Conservation (phyloP, 2,888 invertebrate species). For the Nephrotoma appendiculata region DNA sequence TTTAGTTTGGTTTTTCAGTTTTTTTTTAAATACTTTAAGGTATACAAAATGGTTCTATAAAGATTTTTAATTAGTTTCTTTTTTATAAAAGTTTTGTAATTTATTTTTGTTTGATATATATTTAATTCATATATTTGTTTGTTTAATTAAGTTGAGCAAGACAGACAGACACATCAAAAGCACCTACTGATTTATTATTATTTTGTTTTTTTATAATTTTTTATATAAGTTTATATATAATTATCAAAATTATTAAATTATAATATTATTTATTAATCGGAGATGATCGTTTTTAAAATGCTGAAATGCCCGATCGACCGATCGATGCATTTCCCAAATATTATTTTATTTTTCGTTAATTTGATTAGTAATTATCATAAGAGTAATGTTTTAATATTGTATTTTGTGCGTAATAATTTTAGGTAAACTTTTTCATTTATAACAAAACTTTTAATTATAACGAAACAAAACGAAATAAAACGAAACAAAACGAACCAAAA, state of each 20-base stretch:
- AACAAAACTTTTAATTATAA: background rate
- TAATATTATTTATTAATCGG: background rate
- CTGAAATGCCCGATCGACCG: background rate
- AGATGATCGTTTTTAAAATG: background rate
- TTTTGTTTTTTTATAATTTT: background rate
- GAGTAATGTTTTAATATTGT: background rate
- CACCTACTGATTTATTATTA: constrained; percentile 4
- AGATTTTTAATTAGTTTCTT: background rate
- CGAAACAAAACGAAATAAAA: background rate
- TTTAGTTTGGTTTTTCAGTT: background rate
- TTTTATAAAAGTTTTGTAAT: background rate
- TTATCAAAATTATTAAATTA: background rate
- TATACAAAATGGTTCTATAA: background rate
- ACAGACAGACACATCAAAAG: constrained; percentile 4
- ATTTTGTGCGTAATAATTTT: background rate
- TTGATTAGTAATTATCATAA: background rate
- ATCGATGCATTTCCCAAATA: background rate
- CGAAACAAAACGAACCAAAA: background rate
- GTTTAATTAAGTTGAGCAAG: constrained; percentile 1
- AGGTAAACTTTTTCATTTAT: background rate
- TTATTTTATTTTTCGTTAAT: background rate
- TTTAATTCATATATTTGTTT: background rate
- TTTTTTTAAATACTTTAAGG: background rate
- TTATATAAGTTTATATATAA: background rate
- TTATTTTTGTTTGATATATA: background rate